phyloP scores from a whole-genome alignment of 1,140 invertebrate genomes.

The Lordiphosa stackelbergi region DNA sequence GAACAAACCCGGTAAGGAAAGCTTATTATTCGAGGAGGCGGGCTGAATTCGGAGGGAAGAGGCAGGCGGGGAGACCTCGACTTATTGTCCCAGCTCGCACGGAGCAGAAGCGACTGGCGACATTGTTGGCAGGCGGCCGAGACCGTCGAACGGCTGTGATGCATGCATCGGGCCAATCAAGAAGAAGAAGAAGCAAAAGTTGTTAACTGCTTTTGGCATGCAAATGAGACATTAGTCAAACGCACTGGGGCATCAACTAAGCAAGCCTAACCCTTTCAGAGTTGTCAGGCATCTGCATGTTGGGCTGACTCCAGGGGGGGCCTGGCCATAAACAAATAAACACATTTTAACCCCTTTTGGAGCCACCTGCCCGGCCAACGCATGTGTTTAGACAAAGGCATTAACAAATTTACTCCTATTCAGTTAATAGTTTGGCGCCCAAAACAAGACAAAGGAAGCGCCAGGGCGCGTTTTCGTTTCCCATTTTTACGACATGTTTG shows the following conservation, averaged over 20 bases:
- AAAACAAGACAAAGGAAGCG: conserved; percentile 14
- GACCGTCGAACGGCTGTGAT: too few relatives aligned
- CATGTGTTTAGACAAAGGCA: conserved; percentile 68
- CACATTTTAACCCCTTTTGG: conserved; percentile 66
- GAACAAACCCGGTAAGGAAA: too few relatives aligned
- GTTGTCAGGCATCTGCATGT: conserved; percentile 13
- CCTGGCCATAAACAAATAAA: conserved; percentile 70
- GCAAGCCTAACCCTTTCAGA: conserved; percentile 22
- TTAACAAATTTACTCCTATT: conserved; percentile 74
- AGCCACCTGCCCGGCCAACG: conserved; percentile 54
- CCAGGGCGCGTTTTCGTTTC: conserved; percentile 14
- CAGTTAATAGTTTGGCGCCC: conserved; percentile 70
- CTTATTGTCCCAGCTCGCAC: too few relatives aligned
- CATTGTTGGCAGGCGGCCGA: too few relatives aligned
- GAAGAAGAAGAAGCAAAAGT: too few relatives aligned
- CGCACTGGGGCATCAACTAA: conserved; percentile 58
- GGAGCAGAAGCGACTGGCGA: too few relatives aligned
- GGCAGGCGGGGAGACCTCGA: too few relatives aligned
- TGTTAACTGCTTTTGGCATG: conserved; percentile 76
- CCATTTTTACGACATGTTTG: conserved; percentile 30
- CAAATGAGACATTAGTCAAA: conserved; percentile 75
- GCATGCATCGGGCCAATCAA: too few relatives aligned
- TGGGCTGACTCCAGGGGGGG: conserved; percentile 21
- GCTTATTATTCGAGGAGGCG: too few relatives aligned
- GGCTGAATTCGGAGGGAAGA: too few relatives aligned